These are phyloP conservation scores for Mormoops blainvillei DNA, from an alignment of 2,113 vertebrate species.

Conservation along the genomic window DNA sequence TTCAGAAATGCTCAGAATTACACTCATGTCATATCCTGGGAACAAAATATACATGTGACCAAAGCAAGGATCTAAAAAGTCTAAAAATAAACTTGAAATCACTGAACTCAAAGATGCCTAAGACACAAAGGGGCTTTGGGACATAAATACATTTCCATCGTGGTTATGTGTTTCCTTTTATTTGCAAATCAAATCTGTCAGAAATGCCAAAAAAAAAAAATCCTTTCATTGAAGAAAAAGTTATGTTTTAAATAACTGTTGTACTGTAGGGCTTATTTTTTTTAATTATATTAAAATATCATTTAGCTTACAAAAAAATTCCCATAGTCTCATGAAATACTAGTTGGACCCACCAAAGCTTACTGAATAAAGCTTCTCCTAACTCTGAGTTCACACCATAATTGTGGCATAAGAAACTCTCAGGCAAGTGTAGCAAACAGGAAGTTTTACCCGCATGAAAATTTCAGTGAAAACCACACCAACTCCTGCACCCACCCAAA, in stretches of 20 bases:
- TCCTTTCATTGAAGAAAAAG: neutral
- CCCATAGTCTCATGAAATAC: neutral
- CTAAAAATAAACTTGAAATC: constrained; percentile 4
- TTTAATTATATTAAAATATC: neutral
- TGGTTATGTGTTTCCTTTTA: neutral
- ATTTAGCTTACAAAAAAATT: neutral
- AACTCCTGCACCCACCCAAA: neutral
- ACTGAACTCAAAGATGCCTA: constrained; percentile 12
- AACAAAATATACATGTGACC: neutral
- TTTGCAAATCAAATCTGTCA: constrained; percentile 23
- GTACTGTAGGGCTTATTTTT: neutral
- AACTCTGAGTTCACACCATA: neutral
- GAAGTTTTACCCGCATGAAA: constrained; percentile 24
- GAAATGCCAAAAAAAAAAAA: neutral
- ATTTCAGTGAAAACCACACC: neutral
- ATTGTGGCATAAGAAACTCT: neutral
- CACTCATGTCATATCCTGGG: neutral
- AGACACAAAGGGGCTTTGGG: neutral
- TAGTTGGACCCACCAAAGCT: neutral
- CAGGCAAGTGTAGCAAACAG: neutral
- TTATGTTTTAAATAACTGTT: neutral
- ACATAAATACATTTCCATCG: neutral
- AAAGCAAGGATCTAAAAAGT: neutral
- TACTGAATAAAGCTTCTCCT: neutral
- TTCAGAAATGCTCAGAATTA: neutral